Evolutionary conservation across 1,140 invertebrate species (phyloP).

Genomic region (Temnothorax curvispinosus): DNA sequence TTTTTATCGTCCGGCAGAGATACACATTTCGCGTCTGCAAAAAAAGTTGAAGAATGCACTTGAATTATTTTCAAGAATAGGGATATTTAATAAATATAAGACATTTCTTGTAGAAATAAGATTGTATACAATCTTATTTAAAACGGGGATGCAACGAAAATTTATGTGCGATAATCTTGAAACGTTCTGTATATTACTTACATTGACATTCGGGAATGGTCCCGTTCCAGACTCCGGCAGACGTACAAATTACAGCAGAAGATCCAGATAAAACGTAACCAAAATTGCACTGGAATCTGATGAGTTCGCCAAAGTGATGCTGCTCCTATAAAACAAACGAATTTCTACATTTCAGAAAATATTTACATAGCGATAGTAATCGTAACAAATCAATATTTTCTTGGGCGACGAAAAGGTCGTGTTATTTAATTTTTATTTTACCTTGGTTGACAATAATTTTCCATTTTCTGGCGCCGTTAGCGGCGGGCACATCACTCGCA

Average conservation of each 20-base stretch:
- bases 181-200: slow-evolving; percentile 84
- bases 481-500: slow-evolving; percentile 95
- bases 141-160: neutral
- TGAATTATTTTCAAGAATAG: neutral
- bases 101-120: neutral
- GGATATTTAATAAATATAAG: no score
- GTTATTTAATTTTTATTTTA: slow-evolving; percentile 61
- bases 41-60: neutral
- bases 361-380: neutral
- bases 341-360: neutral
- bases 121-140: neutral
- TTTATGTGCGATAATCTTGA: neutral
- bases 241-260: slow-evolving; percentile 93
- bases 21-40: slow-evolving; percentile 94
- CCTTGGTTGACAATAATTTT: slow-evolving; percentile 92
- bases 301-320: slow-evolving; percentile 96
- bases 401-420: neutral
- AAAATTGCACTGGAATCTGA: slow-evolving; percentile 97
- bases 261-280: slow-evolving; percentile 96
- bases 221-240: slow-evolving; percentile 97
- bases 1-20: slow-evolving; percentile 95
- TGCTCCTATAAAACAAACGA: slow-evolving; percentile 84
- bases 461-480: slow-evolving; percentile 95
- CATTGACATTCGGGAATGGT: slow-evolving; percentile 96
- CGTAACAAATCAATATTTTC: neutral